Base-by-base conservation (phyloP, 2,797 vertebrate species). In the Acrocephalus scirpaceus region DNA sequence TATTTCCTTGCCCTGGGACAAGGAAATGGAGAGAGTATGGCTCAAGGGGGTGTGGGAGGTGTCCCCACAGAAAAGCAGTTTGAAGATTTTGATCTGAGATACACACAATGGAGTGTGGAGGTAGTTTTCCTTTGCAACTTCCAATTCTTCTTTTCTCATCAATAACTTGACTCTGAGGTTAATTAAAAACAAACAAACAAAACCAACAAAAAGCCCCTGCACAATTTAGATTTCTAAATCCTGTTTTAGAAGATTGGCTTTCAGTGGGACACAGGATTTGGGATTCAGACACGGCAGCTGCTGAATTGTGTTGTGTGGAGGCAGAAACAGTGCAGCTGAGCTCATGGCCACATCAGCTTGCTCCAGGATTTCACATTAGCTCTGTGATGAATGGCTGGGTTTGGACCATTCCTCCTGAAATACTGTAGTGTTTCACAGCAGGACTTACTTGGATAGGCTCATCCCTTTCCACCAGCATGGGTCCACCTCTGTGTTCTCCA, bases 101-200 rank as follows among this genome's bases (percentile, higher is more conserved):
- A 51, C 0, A 0, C 25, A 14, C 10, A 20, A 10, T 29, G 26
- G 62, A 44, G 18, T 10, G 25, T 50, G 74, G 48, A 65, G 6
- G 16, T 61, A 36, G 64, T 92, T 92, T 78, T 62, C 42, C 45
- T 89, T 66, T 67, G 57, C 69, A 74, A 20, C 45, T 91, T 83
- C 3, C 1, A 36, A 16, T 58, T 90, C 32, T 42, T 90, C 25
- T 89, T 94, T 88, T 80, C 54, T 75, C 19, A 42, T 91, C 32
- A 34, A 36, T 70, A 82, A 64, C 38, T 64, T 83, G 26, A 50
- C 48, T 91, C 14, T 74, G 74, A 50, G 48, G 69, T 64, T 67
- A 57, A 90, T 88, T 79, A 17, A 91, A 95, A 91, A 16, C 18
- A 36, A 73, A 16, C 5, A 20, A 67, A 16, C 14, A 42, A 64